A percentile compares a stretch with the other conserved stretches of the same genome.
Conservation (phyloP, 2,113 vertebrate genomes). For the Callorhinus ursinus region DNA sequence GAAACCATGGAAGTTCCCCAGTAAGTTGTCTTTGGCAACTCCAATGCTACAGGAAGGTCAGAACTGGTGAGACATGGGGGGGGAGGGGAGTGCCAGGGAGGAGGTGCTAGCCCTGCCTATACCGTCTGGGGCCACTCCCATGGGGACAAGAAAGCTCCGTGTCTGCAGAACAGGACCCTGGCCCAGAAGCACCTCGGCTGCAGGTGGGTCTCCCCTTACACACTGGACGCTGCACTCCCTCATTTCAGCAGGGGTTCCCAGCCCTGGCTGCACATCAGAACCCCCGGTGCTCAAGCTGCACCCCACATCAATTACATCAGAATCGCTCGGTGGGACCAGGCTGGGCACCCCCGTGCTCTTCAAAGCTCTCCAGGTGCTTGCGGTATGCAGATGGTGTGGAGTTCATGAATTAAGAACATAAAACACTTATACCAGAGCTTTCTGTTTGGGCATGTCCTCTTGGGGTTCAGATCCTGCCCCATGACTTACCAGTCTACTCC, state of each 20-base stretch:
- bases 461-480: not conserved
- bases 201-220: not conserved
- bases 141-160: not conserved
- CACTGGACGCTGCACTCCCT: rapidly evolving
- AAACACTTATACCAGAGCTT: not conserved
- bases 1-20: constrained; percentile 39
- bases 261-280: not conserved
- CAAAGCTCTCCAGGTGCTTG: not conserved
- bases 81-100: not conserved
- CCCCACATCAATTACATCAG: not conserved
- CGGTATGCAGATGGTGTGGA: not conserved
- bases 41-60: not conserved
- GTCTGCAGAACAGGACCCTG: not conserved
- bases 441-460: not conserved
- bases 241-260: not conserved
- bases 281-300: not conserved
- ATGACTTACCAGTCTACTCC: not conserved
- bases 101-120: not conserved
- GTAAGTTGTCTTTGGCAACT: constrained; percentile 9
- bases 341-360: not conserved
- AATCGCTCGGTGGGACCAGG: not conserved
- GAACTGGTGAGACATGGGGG: not conserved
- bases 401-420: not conserved
- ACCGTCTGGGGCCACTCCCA: not conserved
- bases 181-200: rapidly evolving